Evolutionary conservation across 2,888 invertebrate species (phyloP).

Genomic region (Rhogogaster chlorosoma): DNA sequence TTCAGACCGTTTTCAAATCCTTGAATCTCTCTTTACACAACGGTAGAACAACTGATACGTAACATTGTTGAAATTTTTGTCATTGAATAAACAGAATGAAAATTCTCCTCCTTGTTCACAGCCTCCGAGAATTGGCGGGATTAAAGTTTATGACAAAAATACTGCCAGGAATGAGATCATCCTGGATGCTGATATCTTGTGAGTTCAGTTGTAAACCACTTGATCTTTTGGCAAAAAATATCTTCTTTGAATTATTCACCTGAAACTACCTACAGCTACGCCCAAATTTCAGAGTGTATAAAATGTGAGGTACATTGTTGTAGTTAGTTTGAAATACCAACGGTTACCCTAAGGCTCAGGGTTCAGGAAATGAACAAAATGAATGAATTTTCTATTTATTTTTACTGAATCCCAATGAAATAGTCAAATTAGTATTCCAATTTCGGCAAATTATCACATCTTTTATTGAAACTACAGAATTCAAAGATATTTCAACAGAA

Average conservation of each 20-base stretch:
- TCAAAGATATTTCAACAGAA: not conserved
- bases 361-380: not conserved
- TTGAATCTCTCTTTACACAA: not conserved
- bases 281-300: not conserved
- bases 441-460: no score
- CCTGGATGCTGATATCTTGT: conserved; percentile 97
- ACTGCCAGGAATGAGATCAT: conserved; percentile 96
- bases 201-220: conserved; percentile 76
- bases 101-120: conserved; percentile 74
- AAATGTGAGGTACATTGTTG: not conserved
- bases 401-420: not conserved
- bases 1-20: not conserved
- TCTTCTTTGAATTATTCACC: not conserved
- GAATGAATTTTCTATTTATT: not conserved
- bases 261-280: not conserved
- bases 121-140: conserved; percentile 96
- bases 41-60: not conserved
- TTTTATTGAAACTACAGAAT: not conserved
- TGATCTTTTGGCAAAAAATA: not conserved
- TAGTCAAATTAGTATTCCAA: not conserved
- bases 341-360: not conserved
- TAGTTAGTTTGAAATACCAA: not conserved
- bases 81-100: not conserved
- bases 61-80: not conserved
- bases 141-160: conserved; percentile 98